A percentile compares a stretch with the other conserved stretches of the same genome.
Conservation (phyloP, 2,797 vertebrate species). For the Triplophysa yarkandensis region DNA sequence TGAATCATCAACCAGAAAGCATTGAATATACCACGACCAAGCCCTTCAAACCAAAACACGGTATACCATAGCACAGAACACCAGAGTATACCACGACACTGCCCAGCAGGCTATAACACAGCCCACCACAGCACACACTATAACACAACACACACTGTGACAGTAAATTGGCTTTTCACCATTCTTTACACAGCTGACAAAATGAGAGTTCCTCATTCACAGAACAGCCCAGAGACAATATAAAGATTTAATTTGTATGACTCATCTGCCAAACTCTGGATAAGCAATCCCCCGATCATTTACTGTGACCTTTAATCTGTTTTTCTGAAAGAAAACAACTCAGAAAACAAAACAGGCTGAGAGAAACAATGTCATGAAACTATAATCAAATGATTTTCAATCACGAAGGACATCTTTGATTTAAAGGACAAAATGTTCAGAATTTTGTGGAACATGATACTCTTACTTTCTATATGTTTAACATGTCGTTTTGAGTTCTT, state of each 20-base stretch:
- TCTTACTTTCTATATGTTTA: no score
- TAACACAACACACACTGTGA: no score
- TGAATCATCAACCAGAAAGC: slow-evolving; percentile 26
- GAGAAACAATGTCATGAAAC: background rate
- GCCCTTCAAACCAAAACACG: no score
- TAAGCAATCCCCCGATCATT: slow-evolving; percentile 14
- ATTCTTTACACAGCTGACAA: slow-evolving; percentile 1
- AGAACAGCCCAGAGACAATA: background rate
- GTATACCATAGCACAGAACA: background rate
- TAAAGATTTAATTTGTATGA: background rate
- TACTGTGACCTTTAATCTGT: slow-evolving; percentile 7
- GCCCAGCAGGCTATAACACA: background rate
- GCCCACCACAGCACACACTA: no score
- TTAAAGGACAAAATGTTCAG: background rate
- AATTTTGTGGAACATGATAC: no score
- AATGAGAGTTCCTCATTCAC: background rate
- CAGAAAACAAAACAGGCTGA: background rate
- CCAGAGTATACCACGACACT: background rate
- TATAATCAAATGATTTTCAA: background rate
- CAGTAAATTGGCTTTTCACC: background rate
- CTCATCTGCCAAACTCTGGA: background rate
- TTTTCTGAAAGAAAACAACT: background rate
- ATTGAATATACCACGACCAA: no score
- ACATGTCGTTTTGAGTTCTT: no score
- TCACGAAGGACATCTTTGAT: background rate